Conservation (phyloP, 2,113 vertebrate genomes). For the Erythrolamprus reginae region DNA sequence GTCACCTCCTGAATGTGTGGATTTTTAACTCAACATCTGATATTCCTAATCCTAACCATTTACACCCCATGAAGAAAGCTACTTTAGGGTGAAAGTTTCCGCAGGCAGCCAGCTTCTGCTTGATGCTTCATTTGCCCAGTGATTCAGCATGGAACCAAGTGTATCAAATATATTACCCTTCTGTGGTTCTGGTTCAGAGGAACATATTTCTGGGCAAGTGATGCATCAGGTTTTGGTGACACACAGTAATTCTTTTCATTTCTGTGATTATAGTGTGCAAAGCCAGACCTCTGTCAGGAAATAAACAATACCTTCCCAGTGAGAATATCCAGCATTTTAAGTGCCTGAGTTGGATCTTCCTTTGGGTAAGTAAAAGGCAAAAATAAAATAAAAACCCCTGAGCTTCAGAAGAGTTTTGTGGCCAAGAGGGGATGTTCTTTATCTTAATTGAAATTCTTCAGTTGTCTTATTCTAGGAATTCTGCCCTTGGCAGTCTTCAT, state of each 20-base stretch:
- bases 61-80: neutral
- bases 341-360: accelerated
- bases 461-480: neutral
- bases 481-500: neutral
- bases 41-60: neutral
- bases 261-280: neutral
- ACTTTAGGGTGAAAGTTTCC: neutral
- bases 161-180: neutral
- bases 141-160: neutral
- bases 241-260: neutral
- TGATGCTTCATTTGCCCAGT: neutral
- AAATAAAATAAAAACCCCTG: no score
- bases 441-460: accelerated
- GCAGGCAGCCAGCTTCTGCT: neutral
- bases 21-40: neutral
- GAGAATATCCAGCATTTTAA: neutral
- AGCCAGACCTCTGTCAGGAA: neutral
- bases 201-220: neutral
- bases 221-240: neutral
- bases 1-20: neutral
- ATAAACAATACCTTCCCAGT: neutral
- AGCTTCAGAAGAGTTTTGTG: neutral
- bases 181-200: neutral
- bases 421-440: neutral
- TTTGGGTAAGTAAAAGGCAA: neutral